Conservation (phyloP, 2,797 vertebrate species). For the Valencia hispanica region DNA sequence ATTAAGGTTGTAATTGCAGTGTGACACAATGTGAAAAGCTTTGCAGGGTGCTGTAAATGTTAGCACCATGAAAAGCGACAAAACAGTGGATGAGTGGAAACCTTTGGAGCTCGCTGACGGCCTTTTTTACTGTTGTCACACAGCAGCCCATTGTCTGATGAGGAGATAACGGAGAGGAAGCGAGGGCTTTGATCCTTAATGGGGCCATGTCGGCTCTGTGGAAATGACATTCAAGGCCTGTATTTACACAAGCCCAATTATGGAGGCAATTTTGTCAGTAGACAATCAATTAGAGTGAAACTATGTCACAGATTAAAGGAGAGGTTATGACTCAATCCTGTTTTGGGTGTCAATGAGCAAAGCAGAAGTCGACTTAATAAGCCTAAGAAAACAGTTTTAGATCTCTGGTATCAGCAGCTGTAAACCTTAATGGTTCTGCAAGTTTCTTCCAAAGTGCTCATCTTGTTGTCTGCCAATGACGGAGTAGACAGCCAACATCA, state of each 20-base stretch:
- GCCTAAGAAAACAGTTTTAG: conserved; percentile 20
- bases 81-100: conserved; percentile 29
- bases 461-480: neutral
- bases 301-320: conserved; percentile 65
- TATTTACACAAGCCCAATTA: conserved; percentile 76
- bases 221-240: conserved; percentile 70
- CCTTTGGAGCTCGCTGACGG: conserved; percentile 32
- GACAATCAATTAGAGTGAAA: conserved; percentile 76
- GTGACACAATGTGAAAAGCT: neutral
- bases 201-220: conserved; percentile 62
- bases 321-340: conserved; percentile 41
- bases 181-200: conserved; percentile 75
- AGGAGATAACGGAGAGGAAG: conserved; percentile 71
- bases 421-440: neutral
- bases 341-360: conserved; percentile 49
- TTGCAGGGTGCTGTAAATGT: neutral
- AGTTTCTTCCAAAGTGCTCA: conserved; percentile 14
- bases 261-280: conserved; percentile 62
- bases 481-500: neutral
- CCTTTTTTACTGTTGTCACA: conserved; percentile 58
- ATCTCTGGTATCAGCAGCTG: conserved; percentile 9
- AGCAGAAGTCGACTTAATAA: conserved; percentile 29
- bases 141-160: conserved; percentile 66
- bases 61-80: conserved; percentile 15
- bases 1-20: neutral